A percentile compares a stretch with the other conserved stretches of the same genome.
These are phyloP conservation scores for Ranitomeya variabilis DNA, from an alignment of 2,113 vertebrate genomes.

Conservation along the genomic window DNA sequence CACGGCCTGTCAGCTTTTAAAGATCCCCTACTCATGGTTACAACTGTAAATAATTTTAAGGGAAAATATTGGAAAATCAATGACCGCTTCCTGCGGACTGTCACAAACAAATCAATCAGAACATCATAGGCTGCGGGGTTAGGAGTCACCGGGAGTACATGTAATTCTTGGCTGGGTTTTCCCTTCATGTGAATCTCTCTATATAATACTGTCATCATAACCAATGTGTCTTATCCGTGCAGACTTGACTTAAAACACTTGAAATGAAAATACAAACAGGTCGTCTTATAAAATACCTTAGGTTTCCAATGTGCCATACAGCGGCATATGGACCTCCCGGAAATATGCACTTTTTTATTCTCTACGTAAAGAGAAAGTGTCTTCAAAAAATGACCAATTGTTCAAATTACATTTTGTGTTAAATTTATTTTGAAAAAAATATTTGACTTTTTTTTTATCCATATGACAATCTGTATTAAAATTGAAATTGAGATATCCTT, in stretches of 20 bases:
- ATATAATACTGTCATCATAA: conserved; percentile 96
- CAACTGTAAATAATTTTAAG: conserved; percentile 98
- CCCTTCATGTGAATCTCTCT: conserved; percentile 91
- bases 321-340: background rate
- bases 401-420: too few relatives aligned
- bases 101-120: conserved; percentile 98
- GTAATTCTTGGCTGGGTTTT: conserved; percentile 92
- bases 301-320: background rate
- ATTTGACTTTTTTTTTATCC: too few relatives aligned
- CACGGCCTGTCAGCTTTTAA: conserved; percentile 84
- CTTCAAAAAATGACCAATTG: too few relatives aligned
- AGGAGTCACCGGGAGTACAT: conserved; percentile 77
- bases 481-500: too few relatives aligned
- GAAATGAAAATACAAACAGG: conserved; percentile 78
- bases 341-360: background rate
- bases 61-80: conserved; percentile 99
- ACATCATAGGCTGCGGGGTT: conserved; percentile 82
- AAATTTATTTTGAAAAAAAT: too few relatives aligned
- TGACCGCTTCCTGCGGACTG: conserved; percentile 97
- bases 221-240: conserved; percentile 1
- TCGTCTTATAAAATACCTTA: conserved; percentile 66
- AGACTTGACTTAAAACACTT: background rate
- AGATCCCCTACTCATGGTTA: conserved; percentile 86
- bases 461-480: too few relatives aligned
- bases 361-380: background rate